These are phyloP conservation scores for Eristalinus sepulchralis DNA, from an alignment of 2,888 invertebrate species.

Conservation along the genomic window DNA sequence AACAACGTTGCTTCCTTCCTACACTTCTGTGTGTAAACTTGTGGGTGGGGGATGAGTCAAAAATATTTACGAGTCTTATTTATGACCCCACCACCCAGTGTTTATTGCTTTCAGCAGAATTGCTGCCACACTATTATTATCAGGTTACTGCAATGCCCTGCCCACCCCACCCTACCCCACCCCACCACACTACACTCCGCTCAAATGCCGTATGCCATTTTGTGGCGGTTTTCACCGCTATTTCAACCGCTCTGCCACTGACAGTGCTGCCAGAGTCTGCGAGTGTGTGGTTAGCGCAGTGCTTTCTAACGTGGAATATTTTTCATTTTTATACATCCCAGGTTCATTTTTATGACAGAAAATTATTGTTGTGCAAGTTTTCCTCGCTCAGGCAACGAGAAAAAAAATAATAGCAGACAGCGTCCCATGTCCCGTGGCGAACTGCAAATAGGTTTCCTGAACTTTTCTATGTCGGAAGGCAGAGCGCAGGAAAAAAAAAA, in stretches of 20 bases:
- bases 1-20: not conserved
- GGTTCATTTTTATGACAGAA: conserved; percentile 61
- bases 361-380: conserved; percentile 60
- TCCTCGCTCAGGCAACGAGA: not conserved
- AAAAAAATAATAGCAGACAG: conserved; percentile 11
- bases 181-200: too few relatives aligned
- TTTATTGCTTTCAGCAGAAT: conserved; percentile 53
- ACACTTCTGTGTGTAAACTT: not conserved
- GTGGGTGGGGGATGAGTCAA: conserved; percentile 9
- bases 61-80: conserved; percentile 63
- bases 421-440: conserved; percentile 50
- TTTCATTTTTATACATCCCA: conserved; percentile 29
- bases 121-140: conserved; percentile 61
- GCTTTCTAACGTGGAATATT: not conserved
- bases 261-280: not conserved
- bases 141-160: conserved; percentile 12
- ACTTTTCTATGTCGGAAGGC: conserved; percentile 11
- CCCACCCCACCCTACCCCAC: not conserved
- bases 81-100: conserved; percentile 67
- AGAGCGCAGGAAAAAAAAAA: not conserved
- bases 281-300: not conserved
- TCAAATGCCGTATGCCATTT: conserved; percentile 23
- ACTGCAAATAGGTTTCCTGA: conserved; percentile 44
- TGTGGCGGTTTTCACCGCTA: conserved; percentile 7
- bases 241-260: not conserved